Evolutionary conservation across 2,888 invertebrate genomes (phyloP).

Genomic region (Limulus polyphemus): DNA sequence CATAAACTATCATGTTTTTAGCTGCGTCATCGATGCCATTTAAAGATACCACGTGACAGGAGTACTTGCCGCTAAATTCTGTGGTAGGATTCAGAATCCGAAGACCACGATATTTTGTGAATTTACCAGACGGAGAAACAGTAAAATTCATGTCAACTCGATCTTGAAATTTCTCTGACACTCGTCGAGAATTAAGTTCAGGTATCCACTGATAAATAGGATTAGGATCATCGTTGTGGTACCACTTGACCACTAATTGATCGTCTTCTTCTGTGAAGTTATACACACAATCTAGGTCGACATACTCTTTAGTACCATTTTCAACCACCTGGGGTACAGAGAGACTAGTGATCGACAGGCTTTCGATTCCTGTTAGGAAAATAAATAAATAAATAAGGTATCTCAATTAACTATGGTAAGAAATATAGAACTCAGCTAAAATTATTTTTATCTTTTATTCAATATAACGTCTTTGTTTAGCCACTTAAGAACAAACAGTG

Average conservation of each 20-base stretch:
- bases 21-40: constrained; percentile 23
- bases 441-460: too few relatives aligned
- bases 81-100: constrained; percentile 27
- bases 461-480: too few relatives aligned
- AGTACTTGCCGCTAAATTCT: constrained; percentile 28
- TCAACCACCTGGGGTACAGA: neutral
- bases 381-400: too few relatives aligned
- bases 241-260: constrained; percentile 29
- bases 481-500: too few relatives aligned
- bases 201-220: constrained; percentile 31
- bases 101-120: constrained; percentile 26
- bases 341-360: neutral
- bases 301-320: constrained; percentile 1
- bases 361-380: too few relatives aligned
- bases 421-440: too few relatives aligned
- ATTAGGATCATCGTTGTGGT: constrained; percentile 28
- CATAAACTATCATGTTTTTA: constrained; percentile 28
- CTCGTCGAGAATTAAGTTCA: constrained; percentile 23
- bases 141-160: constrained; percentile 26
- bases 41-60: constrained; percentile 28
- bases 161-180: constrained; percentile 13
- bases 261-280: constrained; percentile 12
- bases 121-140: constrained; percentile 21
- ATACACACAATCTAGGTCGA: neutral
- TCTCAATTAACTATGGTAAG: too few relatives aligned